Percentiles rank a stretch among this genome's conserved stretches.
These are phyloP conservation scores for Epistrophe grossulariae DNA, from an alignment of 2,888 invertebrate genomes.

Conservation along the genomic window DNA sequence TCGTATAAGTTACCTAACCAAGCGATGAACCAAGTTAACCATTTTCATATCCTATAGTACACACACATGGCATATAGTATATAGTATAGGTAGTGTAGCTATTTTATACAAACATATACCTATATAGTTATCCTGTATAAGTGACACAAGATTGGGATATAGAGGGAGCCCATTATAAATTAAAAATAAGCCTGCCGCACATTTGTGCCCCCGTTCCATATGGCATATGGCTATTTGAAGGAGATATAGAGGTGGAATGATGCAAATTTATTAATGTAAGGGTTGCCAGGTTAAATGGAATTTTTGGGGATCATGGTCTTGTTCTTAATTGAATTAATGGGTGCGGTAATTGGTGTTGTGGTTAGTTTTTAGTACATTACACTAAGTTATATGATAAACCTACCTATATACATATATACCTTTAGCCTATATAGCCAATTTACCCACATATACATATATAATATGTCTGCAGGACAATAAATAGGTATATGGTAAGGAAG, in stretches of 20 bases:
- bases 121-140: conserved; percentile 31
- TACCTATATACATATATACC: too few relatives aligned
- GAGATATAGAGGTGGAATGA: conserved; percentile 34
- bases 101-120: not conserved
- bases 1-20: conserved; percentile 52
- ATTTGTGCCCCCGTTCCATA: conserved; percentile 35
- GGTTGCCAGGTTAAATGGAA: conserved; percentile 58
- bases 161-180: conserved; percentile 51
- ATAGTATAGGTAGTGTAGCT: too few relatives aligned
- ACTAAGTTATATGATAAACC: not conserved
- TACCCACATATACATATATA: not conserved
- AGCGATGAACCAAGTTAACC: conserved; percentile 65
- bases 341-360: conserved; percentile 51
- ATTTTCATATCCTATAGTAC: conserved; percentile 53
- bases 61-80: not conserved
- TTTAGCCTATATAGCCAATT: not conserved
- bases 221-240: conserved; percentile 3
- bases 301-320: conserved; percentile 39
- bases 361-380: conserved; percentile 34
- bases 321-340: conserved; percentile 53
- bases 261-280: conserved; percentile 49
- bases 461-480: not conserved
- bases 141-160: conserved; percentile 25
- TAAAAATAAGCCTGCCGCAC: conserved; percentile 60
- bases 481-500: not conserved